Percentiles rank a stretch among this genome's conserved stretches.
phyloP scores from a whole-genome alignment of 2,113 vertebrate species.

The Boulengeromyrus knoepffleri region DNA sequence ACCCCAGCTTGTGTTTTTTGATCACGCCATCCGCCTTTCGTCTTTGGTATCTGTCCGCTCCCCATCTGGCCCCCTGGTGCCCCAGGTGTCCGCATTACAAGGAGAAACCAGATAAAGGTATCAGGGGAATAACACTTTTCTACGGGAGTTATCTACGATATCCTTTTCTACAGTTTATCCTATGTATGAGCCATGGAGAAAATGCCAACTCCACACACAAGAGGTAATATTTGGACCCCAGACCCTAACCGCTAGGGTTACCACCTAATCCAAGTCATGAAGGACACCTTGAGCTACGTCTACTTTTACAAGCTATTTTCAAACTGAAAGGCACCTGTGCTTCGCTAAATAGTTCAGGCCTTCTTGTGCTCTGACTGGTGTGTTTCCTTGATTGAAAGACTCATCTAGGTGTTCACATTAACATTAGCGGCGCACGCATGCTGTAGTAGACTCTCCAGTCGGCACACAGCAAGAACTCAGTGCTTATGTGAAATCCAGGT shows the following conservation, averaged over 20 bases:
- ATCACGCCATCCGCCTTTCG: background rate
- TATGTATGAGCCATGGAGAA: background rate
- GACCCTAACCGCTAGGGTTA: background rate
- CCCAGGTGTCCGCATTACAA: background rate
- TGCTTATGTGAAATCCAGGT: background rate
- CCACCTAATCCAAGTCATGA: background rate
- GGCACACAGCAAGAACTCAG: background rate
- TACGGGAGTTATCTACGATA: background rate
- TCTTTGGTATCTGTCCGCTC: background rate
- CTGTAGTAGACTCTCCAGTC: background rate
- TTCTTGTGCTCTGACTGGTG: background rate
- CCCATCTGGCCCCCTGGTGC: background rate
- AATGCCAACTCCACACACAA: background rate
- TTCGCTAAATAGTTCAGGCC: background rate
- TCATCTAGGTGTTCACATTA: background rate
- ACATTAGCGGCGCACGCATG: background rate
- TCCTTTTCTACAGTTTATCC: background rate
- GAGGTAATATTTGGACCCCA: background rate
- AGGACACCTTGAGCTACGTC: background rate
- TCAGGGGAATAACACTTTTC: background rate
- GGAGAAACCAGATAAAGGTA: background rate
- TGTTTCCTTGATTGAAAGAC: background rate
- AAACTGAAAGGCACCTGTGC: background rate
- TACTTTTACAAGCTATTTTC: background rate
- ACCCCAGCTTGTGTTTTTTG: background rate